Evolutionary conservation across 1,140 invertebrate species (phyloP), one percentile per base, ranked within the genome.

Genomic region (Psix sp.): DNA sequence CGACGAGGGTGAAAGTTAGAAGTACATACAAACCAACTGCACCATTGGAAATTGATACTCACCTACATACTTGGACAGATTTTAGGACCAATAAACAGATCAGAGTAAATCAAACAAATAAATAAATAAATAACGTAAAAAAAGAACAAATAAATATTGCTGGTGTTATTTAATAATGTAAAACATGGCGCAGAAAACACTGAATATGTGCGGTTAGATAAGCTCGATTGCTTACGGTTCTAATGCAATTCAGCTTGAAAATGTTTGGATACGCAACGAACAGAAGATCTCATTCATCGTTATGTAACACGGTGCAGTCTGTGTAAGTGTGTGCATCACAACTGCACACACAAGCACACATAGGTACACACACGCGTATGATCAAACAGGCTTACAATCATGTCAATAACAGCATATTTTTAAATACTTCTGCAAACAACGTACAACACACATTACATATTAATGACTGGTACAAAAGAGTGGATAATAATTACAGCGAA

Each of bases 1-100:
- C 40, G 70, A 49, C 43, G 71, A 80, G 74, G 77, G 73, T 76
- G 77, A 77, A 77, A 76, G 68, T 79, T 72, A 40, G 40, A 67
- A 43, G 45, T 38, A 26, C 21, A 17, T 33, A 11, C 16, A 5
- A 38, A 68, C 43, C 26, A 26, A 39, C 31, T 29, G 17, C 26
- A 7, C 4, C 10, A 26, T 20, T n/a, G 10, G 16, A n/a, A 39
- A 40, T 45, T 31, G 29, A 43, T 45, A 33, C 13, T 36, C n/a
- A n/a, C n/a, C n/a, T n/a, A n/a, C n/a, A n/a, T n/a, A n/a, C n/a
- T n/a, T n/a, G n/a, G n/a, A n/a, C n/a, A n/a, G n/a, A n/a, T n/a
- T n/a, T n/a, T n/a, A n/a, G n/a, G n/a, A n/a, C n/a, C n/a, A n/a
- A n/a, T n/a, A n/a, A n/a, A n/a, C n/a, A n/a, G n/a, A n/a, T n/a